These are phyloP conservation scores for Dasypogon diadema DNA, from an alignment of 2,888 invertebrate genomes.

Conservation along the genomic window DNA sequence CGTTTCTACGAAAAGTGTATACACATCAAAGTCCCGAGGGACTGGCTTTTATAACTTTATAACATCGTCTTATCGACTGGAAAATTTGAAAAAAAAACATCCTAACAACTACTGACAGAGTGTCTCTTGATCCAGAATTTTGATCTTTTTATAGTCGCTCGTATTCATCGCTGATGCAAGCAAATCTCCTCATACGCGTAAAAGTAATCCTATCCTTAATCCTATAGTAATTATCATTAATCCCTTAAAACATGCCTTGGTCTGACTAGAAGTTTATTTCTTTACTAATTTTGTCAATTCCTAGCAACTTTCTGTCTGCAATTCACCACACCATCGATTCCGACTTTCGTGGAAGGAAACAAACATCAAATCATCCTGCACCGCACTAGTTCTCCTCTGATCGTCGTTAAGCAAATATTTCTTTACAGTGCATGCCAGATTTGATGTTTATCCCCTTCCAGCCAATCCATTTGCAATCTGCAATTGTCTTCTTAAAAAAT, in stretches of 20 bases:
- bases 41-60: not conserved
- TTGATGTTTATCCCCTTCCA: not conserved
- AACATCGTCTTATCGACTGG: not conserved
- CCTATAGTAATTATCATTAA: slow-evolving; percentile 17
- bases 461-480: slow-evolving; percentile 11
- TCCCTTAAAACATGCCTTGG: slow-evolving; percentile 38
- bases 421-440: too few relatives aligned
- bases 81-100: not conserved
- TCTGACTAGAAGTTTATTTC: slow-evolving; percentile 41
- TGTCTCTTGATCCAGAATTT: too few relatives aligned
- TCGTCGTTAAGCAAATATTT: not conserved
- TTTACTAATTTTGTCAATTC: slow-evolving; percentile 24
- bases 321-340: too few relatives aligned
- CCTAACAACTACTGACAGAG: not conserved
- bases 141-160: not conserved
- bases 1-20: slow-evolving; percentile 6
- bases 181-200: slow-evolving; percentile 11
- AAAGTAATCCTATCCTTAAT: slow-evolving; percentile 31
- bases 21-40: slow-evolving; percentile 10
- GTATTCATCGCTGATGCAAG: not conserved
- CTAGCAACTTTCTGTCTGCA: slow-evolving; percentile 1
- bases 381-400: too few relatives aligned
- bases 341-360: too few relatives aligned
- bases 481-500: too few relatives aligned
- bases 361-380: too few relatives aligned